Evolutionary conservation across 1,140 invertebrate genomes (phyloP), one percentile per base, ranked within the genome.

Genomic region (Ips typographus): DNA sequence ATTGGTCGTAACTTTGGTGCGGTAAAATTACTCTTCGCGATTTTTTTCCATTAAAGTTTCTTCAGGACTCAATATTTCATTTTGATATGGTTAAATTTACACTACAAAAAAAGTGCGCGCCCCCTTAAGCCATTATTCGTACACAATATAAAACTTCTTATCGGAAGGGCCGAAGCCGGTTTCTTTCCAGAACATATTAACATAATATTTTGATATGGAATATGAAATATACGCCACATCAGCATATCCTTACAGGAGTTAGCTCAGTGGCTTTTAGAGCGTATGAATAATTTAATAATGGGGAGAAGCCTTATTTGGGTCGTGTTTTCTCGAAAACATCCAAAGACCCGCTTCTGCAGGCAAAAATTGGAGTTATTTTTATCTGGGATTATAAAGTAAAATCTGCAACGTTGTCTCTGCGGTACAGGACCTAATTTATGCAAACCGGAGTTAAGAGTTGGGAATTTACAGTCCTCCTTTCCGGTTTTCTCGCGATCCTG

Each of bases 231-330:
- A 43, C 63, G 40, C n/a, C 63, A 60, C 57, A 68, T 68, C 65
- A 68, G 65, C 65, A 68, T 68, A 53, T 68, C 42, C 47, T 37
- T 36, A 39, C 38, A 60, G 38, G 53, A 59, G 56, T 68, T 60
- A 42, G 56, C 56, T 39, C 60, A 43, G 44, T 60, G 47, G 65
- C 65, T 68, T 68, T 68, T 68, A 68, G 65, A 60, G 47, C 49
- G 8, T 68, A 68, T 68, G 65, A 68, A 68, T 68, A 60, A 68
- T 68, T 68, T 68, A 68, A 55, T 68, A 68, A 60, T 59, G 40
- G 22, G 22, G 22, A 22, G 22, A 22, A 22, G 22, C 53, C 38
- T 56, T 22, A 56, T 36, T 42, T 42, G 5, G 57, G 39, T 59
- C 41, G 57, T 37, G 22, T 22, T 22, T 22, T 22, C 22, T 22